Evolutionary conservation across 2,888 invertebrate species (phyloP), one percentile per base, ranked within the genome.

Genomic region (Hirtodrosophila confusa): DNA sequence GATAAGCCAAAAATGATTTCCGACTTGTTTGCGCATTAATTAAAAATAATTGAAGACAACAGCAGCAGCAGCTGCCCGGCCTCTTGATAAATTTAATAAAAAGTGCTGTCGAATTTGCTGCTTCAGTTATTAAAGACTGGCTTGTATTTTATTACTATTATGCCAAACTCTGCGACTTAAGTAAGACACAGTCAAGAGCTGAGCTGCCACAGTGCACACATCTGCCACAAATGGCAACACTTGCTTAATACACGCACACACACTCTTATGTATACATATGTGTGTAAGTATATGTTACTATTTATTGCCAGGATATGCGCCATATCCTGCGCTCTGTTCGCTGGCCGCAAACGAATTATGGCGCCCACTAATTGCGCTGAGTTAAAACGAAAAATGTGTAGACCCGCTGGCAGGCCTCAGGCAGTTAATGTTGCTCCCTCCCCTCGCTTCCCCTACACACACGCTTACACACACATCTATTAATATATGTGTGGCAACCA

Each of bases 351-450:
- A 73, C 77, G 77, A 84, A 80, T 86, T 86, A 84, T 79, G 86
- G 74, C 67, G 68, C 69, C 78, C 70, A 80, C 83, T 83, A 83
- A 83, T 86, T 83, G 86, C 80, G 67, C 70, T 43, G 62, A 70
- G 86, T 65, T 80, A 77, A 86, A 83, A 86, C 86, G 86, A 86
- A 86, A 86, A 80, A 56, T 74, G 69, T 86, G 84, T 84, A 83
- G 69, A 68, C 44, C 69, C 54, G 23, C 63, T 43, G 51, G 45
- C 67, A 64, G 48, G 44, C 66, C 37, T 41, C 53, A 63, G 69
- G 72, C 66, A 73, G 82, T 73, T 75, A 75, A 63, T 73, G 74
- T 64, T 62, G 62, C 47, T 27, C 23, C 40, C 39, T 17, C 17
- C 45, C 62, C 56, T 31, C 39, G 24, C 43, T 45, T 40, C 41